A percentile compares a stretch with the other conserved stretches of the same genome.
These are phyloP conservation scores for Carpatolechia fugitivella DNA, from an alignment of 2,888 invertebrate genomes.

Conservation along the genomic window DNA sequence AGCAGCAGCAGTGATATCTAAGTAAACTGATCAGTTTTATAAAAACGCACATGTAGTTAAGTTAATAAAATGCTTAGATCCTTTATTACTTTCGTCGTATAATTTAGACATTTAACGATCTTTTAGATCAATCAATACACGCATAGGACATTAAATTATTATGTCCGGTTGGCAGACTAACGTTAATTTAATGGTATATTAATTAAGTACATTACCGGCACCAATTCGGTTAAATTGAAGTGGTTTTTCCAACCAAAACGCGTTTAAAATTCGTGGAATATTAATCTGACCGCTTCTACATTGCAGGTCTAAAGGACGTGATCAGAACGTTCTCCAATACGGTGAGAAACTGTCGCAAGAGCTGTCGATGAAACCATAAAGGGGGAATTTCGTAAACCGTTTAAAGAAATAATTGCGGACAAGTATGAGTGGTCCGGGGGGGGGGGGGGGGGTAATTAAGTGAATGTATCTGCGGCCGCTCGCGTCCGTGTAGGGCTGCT, in stretches of 20 bases:
- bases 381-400: slow-evolving; percentile 4
- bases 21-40: no score
- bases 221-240: neutral
- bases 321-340: neutral
- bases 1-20: no score
- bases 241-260: neutral
- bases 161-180: slow-evolving; percentile 12
- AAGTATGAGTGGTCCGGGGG: slow-evolving; percentile 13
- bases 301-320: neutral
- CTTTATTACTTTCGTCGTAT: no score
- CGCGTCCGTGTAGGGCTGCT: slow-evolving; percentile 20
- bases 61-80: neutral
- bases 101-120: no score
- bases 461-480: slow-evolving; percentile 22
- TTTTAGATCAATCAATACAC: no score
- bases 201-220: neutral
- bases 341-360: neutral
- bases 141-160: no score
- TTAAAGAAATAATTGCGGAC: slow-evolving; percentile 5
- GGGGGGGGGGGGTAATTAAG: slow-evolving; percentile 17
- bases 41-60: neutral
- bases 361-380: slow-evolving; percentile 10
- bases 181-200: slow-evolving; percentile 5
- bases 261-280: neutral
- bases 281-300: neutral